Evolutionary conservation across 1,140 invertebrate species (phyloP), one percentile per base, ranked within the genome.

Genomic region (Danaus plexippus): DNA sequence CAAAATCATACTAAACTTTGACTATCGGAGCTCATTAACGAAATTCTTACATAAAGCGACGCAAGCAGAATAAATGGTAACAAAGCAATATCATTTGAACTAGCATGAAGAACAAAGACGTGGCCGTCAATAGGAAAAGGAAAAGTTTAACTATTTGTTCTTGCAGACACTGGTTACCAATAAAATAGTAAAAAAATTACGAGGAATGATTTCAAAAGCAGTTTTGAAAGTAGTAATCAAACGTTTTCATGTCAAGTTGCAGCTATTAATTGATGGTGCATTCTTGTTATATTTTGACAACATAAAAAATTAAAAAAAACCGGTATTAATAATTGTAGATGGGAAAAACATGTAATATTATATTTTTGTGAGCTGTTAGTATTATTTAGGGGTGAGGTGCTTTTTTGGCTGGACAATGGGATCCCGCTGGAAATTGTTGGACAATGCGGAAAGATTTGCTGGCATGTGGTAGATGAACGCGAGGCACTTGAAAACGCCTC

Each of bases 121-220:
- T 49, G 49, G 42, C 49, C 32, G 41, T 56, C 47, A 32, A 50
- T 48, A 49, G 47, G 49, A 49, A 43, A 44, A 49, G 49, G 47
- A 50, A 57, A 51, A 57, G 47, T 40, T 52, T 6, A 53, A 49
- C 15, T 59, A 59, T 59, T 59, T 59, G 57, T 59, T 52, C 57
- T 47, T 43, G 51, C 41, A 13, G 57, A 53, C 57, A 59, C 41
- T 59, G 57, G 53, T 59, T 59, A 46, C 49, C 45, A 48, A 43
- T 47, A 22, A 41, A 53, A 53, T 43, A 53, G 53, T 52, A 59
- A 41, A 43, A 52, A 59, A 59, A 48, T 59, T 32, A 6, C 22
- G 5, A 32, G 1, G 51, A 59, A 43, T 13, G 40, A 51, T 59
- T 42, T 42, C 7, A 32, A 32, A 7, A 32, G 5, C 22, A 32